phyloP scores from a whole-genome alignment of 2,113 vertebrate genomes.

The Rhinopomastus cyanomelas region DNA sequence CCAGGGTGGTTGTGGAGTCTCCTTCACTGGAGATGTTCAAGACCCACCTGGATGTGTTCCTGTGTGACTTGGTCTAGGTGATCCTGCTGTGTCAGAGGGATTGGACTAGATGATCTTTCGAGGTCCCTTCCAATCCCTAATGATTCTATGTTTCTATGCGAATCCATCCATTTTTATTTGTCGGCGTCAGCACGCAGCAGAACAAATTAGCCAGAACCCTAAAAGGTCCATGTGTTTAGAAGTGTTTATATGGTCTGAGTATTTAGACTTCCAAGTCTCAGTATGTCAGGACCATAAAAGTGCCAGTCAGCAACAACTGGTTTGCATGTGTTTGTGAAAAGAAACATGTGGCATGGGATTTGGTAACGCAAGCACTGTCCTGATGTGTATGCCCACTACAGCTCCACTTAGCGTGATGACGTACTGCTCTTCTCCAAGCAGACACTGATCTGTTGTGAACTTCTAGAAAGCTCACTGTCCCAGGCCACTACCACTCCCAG shows the following conservation, averaged over 20 bases:
- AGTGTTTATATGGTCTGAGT: background rate
- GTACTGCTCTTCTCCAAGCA: background rate
- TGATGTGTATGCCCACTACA: accelerated
- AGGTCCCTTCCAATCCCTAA: too few species aligned
- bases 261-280: background rate
- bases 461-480: background rate
- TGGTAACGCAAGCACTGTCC: background rate
- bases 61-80: too few species aligned
- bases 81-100: too few species aligned
- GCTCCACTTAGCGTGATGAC: background rate
- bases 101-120: too few species aligned
- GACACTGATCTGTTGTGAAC: background rate
- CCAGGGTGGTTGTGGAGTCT: too few species aligned
- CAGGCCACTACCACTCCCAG: background rate
- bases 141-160: too few species aligned
- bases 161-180: background rate
- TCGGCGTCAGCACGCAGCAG: background rate
- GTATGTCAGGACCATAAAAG: background rate
- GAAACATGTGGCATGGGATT: background rate
- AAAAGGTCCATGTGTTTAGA: background rate
- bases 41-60: too few species aligned
- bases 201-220: background rate
- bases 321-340: background rate
- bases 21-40: too few species aligned
- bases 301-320: background rate